These are phyloP conservation scores for Nannospalax galili DNA, from an alignment of 2,113 vertebrate genomes.

Conservation along the genomic window DNA sequence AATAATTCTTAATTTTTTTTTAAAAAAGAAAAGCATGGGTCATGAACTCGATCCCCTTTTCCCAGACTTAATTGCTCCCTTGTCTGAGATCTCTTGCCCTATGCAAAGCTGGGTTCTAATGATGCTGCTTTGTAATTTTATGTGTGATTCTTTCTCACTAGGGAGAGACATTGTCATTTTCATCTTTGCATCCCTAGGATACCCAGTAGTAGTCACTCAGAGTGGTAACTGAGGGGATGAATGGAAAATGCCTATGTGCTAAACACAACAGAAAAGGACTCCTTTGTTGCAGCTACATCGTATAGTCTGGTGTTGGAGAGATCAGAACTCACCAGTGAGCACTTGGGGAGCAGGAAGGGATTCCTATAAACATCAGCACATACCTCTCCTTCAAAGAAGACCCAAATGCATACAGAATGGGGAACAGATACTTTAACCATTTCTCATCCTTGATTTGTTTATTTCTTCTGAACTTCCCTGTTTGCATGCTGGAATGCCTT, in stretches of 20 bases:
- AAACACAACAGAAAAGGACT: neutral
- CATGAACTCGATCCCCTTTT: neutral
- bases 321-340: neutral
- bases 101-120: neutral
- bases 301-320: neutral
- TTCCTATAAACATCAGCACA: neutral
- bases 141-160: neutral
- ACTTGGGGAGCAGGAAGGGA: neutral
- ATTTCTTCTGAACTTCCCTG: neutral
- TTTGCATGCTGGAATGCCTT: neutral
- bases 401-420: neutral
- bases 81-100: neutral
- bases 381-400: neutral
- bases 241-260: neutral
- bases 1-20: neutral
- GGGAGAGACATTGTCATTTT: constrained; percentile 56
- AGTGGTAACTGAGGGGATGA: neutral
- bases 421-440: neutral
- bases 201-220: neutral
- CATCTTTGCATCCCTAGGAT: constrained; percentile 18
- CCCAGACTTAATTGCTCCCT: neutral
- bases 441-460: neutral
- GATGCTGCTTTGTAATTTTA: neutral
- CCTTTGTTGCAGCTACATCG: neutral
- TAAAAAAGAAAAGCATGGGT: neutral